Base-by-base conservation (phyloP, 2,888 invertebrate genomes). In the Aproaerema taeniolella region DNA sequence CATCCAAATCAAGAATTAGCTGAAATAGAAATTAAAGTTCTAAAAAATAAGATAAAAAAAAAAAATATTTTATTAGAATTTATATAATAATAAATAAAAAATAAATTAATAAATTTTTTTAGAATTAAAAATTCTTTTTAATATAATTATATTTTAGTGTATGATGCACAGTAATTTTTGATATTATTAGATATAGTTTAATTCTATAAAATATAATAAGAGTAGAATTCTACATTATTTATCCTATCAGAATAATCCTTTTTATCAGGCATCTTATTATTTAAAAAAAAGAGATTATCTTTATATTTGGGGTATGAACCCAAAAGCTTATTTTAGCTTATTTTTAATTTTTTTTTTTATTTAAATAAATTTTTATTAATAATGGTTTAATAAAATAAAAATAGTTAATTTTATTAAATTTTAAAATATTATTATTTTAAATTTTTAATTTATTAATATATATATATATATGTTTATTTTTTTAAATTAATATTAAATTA, bases 61-160 rank as follows among this genome's bases (percentile, higher is more conserved):
- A n/a, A n/a, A n/a, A n/a, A n/a, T n/a, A n/a, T n/a, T n/a, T n/a
- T n/a, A n/a, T n/a, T n/a, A n/a, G n/a, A n/a, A n/a, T n/a, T n/a
- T n/a, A n/a, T n/a, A 78, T 50, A 34, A 71, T 74, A 44, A 89
- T 81, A 52, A 86, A 71, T 65, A 89, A 77, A 89, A 55, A 47
- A 88, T 74, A 77, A 89, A 73, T 39, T 77, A 61, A 53, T 74
- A 73, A 53, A 87, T 70, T 78, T n/a, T n/a, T n/a, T n/a, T n/a
- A n/a, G n/a, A n/a, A n/a, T n/a, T n/a, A n/a, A n/a, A n/a, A n/a
- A n/a, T n/a, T n/a, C n/a, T n/a, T n/a, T n/a, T n/a, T n/a, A n/a
- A n/a, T n/a, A n/a, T n/a, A n/a, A n/a, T n/a, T 82, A 88, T 87
- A 88, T 88, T 88, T 89, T 88, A 79, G 87, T 89, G 89, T 89